Conservation (phyloP, 2,797 vertebrate species). For the Eulemur coronatus region DNA sequence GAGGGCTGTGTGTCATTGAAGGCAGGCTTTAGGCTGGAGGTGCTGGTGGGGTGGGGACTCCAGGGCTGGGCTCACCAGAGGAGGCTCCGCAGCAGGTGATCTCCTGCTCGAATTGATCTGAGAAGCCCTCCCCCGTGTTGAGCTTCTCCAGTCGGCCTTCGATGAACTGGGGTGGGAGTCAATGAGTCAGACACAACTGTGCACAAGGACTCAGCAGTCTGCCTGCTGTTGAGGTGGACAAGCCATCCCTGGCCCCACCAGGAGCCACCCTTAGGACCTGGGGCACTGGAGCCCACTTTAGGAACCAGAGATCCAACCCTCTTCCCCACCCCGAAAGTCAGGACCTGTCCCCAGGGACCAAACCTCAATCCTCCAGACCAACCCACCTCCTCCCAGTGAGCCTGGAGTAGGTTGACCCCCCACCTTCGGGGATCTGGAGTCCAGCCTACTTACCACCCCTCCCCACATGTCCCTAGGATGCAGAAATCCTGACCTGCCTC, state of each 20-base stretch:
- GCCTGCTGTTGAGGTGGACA: not conserved
- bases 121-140: conserved; percentile 87
- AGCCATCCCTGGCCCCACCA: not conserved
- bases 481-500: not conserved
- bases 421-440: not conserved
- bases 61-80: conserved; percentile 82
- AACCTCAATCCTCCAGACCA: not conserved
- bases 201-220: not conserved
- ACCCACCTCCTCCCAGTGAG: not conserved
- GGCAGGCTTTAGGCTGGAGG: not conserved
- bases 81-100: conserved; percentile 84
- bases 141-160: conserved; percentile 90
- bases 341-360: not conserved
- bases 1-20: not conserved
- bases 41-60: too few relatives aligned
- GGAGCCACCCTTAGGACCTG: not conserved
- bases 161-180: conserved; percentile 87
- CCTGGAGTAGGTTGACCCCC: not conserved
- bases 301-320: not conserved
- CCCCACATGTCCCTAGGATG: too few relatives aligned
- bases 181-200: not conserved
- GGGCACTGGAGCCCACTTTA: not conserved
- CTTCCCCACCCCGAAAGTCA: not conserved
- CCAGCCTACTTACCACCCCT: too few relatives aligned
- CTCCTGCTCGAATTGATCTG: conserved; percentile 93